Evolutionary conservation across 2,888 invertebrate species (phyloP).

Genomic region (Netelia melanura): DNA sequence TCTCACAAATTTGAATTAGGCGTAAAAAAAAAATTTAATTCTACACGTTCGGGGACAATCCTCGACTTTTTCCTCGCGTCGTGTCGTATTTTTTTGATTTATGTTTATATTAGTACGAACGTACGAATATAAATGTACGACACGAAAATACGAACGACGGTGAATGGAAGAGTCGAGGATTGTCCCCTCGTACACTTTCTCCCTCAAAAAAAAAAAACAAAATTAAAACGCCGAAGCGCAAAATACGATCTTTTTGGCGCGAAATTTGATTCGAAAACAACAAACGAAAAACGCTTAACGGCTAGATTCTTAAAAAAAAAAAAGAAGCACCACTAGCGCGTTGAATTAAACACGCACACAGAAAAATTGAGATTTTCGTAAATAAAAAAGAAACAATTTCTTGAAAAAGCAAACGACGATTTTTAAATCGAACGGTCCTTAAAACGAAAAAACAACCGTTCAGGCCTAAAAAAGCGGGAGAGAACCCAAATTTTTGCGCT

Average conservation of each 20-base stretch:
- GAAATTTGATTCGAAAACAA: no score
- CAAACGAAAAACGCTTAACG: neutral
- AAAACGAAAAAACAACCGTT: conserved; percentile 26
- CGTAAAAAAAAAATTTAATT: conserved; percentile 33
- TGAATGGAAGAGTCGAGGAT: conserved; percentile 41
- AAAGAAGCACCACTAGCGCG: neutral
- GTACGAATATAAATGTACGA: conserved; percentile 7
- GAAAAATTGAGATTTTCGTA: neutral
- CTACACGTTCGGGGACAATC: conserved; percentile 45
- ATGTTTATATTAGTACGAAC: neutral
- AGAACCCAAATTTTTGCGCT: neutral
- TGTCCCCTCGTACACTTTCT: conserved; percentile 25
- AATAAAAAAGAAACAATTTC: conserved; percentile 2
- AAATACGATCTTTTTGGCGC: no score
- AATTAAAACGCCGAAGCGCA: no score
- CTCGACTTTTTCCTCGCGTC: conserved; percentile 41
- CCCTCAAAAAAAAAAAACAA: neutral
- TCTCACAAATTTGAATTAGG: conserved; percentile 14
- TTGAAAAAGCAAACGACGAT: conserved; percentile 3
- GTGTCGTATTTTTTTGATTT: neutral
- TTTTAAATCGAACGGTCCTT: conserved; percentile 2
- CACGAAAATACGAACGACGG: conserved; percentile 15
- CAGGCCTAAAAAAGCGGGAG: conserved; percentile 48
- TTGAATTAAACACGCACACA: no score
- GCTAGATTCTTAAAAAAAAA: neutral